Conservation (phyloP, 2,113 vertebrate genomes). For the Corythornis vintsioides region DNA sequence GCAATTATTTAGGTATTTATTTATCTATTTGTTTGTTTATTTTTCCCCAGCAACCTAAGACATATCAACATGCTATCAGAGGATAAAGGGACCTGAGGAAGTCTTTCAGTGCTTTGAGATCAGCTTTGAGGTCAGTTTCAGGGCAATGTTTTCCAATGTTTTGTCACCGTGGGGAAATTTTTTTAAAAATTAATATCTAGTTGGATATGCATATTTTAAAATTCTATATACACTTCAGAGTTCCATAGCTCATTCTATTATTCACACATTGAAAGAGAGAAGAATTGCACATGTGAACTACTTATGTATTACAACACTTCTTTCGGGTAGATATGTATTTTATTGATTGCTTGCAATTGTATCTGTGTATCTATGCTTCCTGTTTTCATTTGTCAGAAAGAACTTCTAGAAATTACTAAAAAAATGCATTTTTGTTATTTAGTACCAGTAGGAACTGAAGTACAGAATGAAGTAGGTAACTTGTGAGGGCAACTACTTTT, state of each 20-base stretch:
- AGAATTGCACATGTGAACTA: neutral
- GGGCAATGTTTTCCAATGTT: neutral
- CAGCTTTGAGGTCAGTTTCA: neutral
- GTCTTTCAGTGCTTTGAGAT: neutral
- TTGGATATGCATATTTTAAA: neutral
- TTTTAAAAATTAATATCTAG: neutral
- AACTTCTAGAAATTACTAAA: neutral
- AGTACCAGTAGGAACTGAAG: neutral
- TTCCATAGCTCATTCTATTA: neutral
- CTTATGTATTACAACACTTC: neutral
- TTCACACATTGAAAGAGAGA: no score
- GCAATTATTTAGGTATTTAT: no score
- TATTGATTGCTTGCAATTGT: neutral
- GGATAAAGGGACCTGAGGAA: neutral
- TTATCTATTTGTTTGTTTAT: neutral
- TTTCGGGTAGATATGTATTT: neutral
- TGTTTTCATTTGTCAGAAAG: neutral
- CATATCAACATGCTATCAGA: fast-evolving
- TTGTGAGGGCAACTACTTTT: neutral
- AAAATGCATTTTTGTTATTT: neutral
- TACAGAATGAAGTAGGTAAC: neutral
- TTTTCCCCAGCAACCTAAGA: neutral
- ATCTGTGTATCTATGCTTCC: neutral
- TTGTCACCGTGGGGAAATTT: neutral
- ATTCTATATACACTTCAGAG: neutral